phyloP scores from a whole-genome alignment of 2,888 invertebrate genomes.

The Hypena proboscidalis region DNA sequence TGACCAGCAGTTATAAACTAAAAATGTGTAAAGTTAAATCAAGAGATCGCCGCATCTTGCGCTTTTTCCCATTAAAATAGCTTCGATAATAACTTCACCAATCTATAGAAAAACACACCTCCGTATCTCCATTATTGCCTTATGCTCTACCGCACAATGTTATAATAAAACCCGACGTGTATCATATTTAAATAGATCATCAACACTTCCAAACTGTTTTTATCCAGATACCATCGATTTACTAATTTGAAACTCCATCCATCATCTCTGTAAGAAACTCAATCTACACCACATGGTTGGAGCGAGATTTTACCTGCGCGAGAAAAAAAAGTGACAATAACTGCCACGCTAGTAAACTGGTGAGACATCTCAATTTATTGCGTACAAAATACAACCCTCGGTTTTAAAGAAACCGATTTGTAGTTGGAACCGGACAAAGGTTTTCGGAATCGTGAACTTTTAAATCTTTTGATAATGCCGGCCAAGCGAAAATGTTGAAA shows the following conservation, averaged over 20 bases:
- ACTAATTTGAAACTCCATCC: conserved; percentile 75
- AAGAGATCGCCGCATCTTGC: too few species aligned
- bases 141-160: conserved; percentile 26
- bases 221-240: conserved; percentile 54
- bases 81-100: background rate
- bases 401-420: conserved; percentile 49
- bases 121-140: conserved; percentile 15
- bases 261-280: conserved; percentile 72
- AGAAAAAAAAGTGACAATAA: conserved; percentile 78
- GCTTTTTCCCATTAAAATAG: background rate
- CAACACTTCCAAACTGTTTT: conserved; percentile 60
- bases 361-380: conserved; percentile 80
- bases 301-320: conserved; percentile 69
- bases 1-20: too few species aligned
- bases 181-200: conserved; percentile 60
- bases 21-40: too few species aligned
- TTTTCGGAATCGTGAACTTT: conserved; percentile 28
- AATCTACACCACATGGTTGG: conserved; percentile 69
- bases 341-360: conserved; percentile 68
- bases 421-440: conserved; percentile 41
- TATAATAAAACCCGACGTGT: conserved; percentile 38
- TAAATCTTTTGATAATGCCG: conserved; percentile 57
- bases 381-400: conserved; percentile 51
- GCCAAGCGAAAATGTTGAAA: conserved; percentile 27
- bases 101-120: conserved; percentile 15